A percentile compares a stretch with the other conserved stretches of the same genome.
Evolutionary conservation across 2,888 invertebrate genomes (phyloP).

Genomic region (Heteromyza rotundicornis): DNA sequence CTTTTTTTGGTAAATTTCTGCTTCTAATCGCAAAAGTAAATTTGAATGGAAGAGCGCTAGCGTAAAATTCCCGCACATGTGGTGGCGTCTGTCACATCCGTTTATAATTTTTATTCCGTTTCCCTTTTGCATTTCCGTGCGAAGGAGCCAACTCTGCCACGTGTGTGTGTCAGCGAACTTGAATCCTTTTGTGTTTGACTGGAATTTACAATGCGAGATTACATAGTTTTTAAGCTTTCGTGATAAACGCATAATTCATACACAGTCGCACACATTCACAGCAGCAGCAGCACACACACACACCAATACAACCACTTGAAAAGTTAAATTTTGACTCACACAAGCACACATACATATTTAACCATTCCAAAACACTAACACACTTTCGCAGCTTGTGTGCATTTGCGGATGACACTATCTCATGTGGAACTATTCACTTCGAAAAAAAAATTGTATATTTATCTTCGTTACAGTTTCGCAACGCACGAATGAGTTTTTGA

Average conservation of each 20-base stretch:
- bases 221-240: constrained; percentile 15
- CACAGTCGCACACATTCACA: constrained; percentile 9
- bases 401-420: constrained; percentile 23
- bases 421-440: neutral
- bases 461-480: constrained; percentile 21
- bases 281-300: neutral
- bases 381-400: neutral
- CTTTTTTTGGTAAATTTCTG: constrained; percentile 6
- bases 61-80: constrained; percentile 23
- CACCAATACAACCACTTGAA: constrained; percentile 6
- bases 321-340: constrained; percentile 12
- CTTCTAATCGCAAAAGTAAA: constrained; percentile 22
- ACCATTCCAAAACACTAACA: neutral
- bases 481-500: constrained; percentile 22
- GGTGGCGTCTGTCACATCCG: constrained; percentile 29
- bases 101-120: constrained; percentile 29
- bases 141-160: neutral
- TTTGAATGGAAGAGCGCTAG: constrained; percentile 21
- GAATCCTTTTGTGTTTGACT: constrained; percentile 22
- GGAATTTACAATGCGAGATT: constrained; percentile 27
- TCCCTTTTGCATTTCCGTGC: constrained; percentile 12
- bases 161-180: constrained; percentile 8
- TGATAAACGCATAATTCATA: constrained; percentile 30
- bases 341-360: neutral
- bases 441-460: constrained; percentile 24